phyloP scores from a whole-genome alignment of 2,797 vertebrate species.

The Siniperca undulata region DNA sequence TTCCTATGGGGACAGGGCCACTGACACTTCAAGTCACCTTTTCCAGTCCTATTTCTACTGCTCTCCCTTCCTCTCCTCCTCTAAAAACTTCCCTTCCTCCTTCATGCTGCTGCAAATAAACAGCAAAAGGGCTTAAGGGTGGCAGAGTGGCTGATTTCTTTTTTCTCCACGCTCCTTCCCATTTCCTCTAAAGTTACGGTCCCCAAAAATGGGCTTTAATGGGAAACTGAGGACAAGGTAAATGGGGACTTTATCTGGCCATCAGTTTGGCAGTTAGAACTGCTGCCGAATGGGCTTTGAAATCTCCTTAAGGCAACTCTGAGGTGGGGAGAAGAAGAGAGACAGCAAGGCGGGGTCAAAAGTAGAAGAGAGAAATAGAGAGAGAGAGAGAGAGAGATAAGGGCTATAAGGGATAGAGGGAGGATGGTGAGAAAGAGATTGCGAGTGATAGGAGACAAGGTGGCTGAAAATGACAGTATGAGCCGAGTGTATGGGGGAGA shows the following conservation, averaged over 20 bases:
- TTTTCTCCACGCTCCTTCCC: conserved; percentile 69
- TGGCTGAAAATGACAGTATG: conserved; percentile 61
- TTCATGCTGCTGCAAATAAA: conserved; percentile 77
- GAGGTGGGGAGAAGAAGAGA: conserved; percentile 67
- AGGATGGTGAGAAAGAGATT: conserved; percentile 63
- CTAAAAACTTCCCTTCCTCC: conserved; percentile 58
- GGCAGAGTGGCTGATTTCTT: conserved; percentile 67
- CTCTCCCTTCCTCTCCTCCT: conserved; percentile 49
- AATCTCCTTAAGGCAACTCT: conserved; percentile 87
- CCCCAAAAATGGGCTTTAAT: conserved; percentile 82
- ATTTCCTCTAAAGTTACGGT: conserved; percentile 79
- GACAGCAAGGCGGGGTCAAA: conserved; percentile 72
- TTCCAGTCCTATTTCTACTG: conserved; percentile 69
- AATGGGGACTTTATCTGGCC: conserved; percentile 84
- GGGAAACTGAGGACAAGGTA: conserved; percentile 85
- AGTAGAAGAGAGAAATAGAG: conserved; percentile 46
- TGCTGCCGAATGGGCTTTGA: conserved; percentile 85
- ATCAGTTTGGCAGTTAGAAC: conserved; percentile 86
- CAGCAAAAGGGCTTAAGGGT: conserved; percentile 74
- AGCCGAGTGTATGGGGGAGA: conserved; percentile 31
- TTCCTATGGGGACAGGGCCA: conserved; percentile 77
- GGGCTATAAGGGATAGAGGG: conserved; percentile 53
- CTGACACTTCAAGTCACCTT: conserved; percentile 80
- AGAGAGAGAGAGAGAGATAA: conserved; percentile 60
- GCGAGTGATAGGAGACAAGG: conserved; percentile 71